Evolutionary conservation across 2,888 invertebrate species (phyloP), one percentile per base, ranked within the genome.

Genomic region (Megamerina dolium): DNA sequence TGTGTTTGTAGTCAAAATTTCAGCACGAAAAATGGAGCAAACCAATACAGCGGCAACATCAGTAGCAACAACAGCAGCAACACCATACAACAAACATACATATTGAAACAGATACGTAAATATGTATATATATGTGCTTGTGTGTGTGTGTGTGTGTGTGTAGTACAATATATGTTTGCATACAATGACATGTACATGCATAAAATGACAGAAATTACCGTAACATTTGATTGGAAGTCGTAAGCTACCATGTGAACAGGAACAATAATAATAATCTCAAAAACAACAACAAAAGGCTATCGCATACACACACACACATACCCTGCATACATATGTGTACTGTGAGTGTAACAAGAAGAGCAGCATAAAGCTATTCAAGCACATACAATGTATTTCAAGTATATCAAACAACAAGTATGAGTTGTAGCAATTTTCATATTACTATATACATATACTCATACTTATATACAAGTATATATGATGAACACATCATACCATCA

Each of bases 1-100:
- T 34, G 23, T 21, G 16, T 37, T 32, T 33, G n/a, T 16, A 13
- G 32, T 31, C 16, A 38, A 34, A 30, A 40, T 8, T 37, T 18
- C 14, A 37, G 20, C 27, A 32, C 31, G 23, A 26, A 49, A 51
- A 45, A 46, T 46, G 41, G 43, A 51, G 43, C 48, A 51, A 49
- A 45, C 43, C 30, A 38, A 43, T 38, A 43, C 40, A 32, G 43
- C 17, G 14, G 30, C 21, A 41, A 17, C 10, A 12, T 12, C 20
- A 39, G n/a, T 27, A 38, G 12, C 12, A 36, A 16, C 38, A 38
- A 18, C 27, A 6, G 16, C 42, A 13, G 14, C 19, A 12, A 36
- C 34, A 38, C 14, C 18, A 42, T 36, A 29, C 12, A 42, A 16
- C 13, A 23, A 19, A 21, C 18, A 33, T 41, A 14, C n/a, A 23